Percentiles rank a stretch among this genome's conserved stretches.
These are phyloP conservation scores for Chloroclysta siterata DNA, from an alignment of 2,888 invertebrate species.

Conservation along the genomic window DNA sequence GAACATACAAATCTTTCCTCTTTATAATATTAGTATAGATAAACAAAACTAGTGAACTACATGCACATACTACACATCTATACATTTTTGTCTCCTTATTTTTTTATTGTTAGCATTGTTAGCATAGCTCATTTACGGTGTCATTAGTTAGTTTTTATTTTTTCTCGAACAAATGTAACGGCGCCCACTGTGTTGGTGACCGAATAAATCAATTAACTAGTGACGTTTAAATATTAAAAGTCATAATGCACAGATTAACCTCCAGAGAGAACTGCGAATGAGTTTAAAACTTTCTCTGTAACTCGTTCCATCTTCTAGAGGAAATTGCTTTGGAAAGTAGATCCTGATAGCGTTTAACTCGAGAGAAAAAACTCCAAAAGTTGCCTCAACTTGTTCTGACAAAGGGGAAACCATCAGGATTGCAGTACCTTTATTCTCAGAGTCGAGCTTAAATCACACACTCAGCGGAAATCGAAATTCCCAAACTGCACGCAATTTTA, in stretches of 20 bases:
- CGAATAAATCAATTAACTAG: too few species aligned
- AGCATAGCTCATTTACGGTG: too few species aligned
- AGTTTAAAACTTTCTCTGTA: conserved; percentile 37
- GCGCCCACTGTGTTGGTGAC: too few species aligned
- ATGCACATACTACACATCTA: too few species aligned
- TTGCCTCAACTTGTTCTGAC: conserved; percentile 32
- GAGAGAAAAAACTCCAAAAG: conserved; percentile 40
- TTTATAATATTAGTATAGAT: too few species aligned
- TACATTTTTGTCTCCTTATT: too few species aligned
- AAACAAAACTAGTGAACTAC: too few species aligned
- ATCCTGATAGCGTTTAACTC: conserved; percentile 43
- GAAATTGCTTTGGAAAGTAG: conserved; percentile 46
- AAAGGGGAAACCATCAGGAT: conserved; percentile 34
- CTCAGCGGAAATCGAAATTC: background rate
- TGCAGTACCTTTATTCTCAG: conserved; percentile 1
- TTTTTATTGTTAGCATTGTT: too few species aligned
- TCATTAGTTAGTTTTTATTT: too few species aligned
- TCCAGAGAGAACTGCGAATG: conserved; percentile 15
- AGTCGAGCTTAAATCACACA: background rate
- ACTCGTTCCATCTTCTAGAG: conserved; percentile 35
- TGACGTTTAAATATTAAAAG: conserved; percentile 1
- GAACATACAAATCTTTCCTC: too few species aligned
- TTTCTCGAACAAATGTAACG: too few species aligned
- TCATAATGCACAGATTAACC: conserved; percentile 12
- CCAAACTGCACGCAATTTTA: background rate